Conservation (phyloP, 2,797 vertebrate genomes). For the Coreius guichenoti region DNA sequence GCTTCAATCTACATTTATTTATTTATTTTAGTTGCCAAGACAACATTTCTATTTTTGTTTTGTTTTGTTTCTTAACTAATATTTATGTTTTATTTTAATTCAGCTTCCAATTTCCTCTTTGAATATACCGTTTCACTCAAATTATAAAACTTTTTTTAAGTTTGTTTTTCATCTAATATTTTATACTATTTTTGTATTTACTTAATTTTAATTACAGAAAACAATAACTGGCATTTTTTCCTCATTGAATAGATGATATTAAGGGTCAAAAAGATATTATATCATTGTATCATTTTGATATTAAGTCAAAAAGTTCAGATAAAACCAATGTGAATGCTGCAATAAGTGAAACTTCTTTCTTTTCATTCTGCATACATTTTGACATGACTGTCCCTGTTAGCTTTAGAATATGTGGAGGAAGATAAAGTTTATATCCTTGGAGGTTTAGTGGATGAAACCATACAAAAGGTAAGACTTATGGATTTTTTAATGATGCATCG, state of each 20-base stretch:
- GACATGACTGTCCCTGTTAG: slow-evolving; percentile 69
- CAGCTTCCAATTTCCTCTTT: background rate
- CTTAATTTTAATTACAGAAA: background rate
- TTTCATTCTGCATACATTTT: background rate
- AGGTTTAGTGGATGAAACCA: slow-evolving; percentile 95
- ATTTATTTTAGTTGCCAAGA: background rate
- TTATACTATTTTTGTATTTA: background rate
- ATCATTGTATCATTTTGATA: background rate
- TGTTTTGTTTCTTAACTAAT: background rate
- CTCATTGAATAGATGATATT: background rate
- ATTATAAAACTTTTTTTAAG: background rate
- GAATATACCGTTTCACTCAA: background rate
- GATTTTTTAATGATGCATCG: background rate
- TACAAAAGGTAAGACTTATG: slow-evolving; percentile 85
- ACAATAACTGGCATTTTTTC: background rate
- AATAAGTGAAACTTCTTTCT: background rate
- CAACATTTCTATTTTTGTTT: background rate
- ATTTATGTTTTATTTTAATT: background rate
- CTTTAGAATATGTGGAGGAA: slow-evolving; percentile 81
- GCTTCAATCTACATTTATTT: background rate
- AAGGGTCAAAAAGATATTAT: background rate
- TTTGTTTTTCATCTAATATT: background rate
- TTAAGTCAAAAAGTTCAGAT: background rate
- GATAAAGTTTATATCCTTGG: slow-evolving; percentile 89
- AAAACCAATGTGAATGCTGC: background rate